A percentile compares a stretch with the other conserved stretches of the same genome.
Evolutionary conservation across 2,113 vertebrate species (phyloP).

Genomic region (Phylloscopus trochilus): DNA sequence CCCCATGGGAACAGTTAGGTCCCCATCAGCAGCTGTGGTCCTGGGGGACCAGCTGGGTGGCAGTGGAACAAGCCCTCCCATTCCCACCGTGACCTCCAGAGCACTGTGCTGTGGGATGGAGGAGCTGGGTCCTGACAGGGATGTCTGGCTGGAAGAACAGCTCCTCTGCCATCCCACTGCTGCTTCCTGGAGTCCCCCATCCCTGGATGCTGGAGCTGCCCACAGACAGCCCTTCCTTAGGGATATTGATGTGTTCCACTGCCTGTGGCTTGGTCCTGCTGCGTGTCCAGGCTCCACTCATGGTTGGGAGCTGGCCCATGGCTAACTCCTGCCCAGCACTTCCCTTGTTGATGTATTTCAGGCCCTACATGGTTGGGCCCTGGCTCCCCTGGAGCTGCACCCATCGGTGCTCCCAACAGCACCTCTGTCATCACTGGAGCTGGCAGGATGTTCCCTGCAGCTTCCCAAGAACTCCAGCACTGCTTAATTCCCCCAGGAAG

Average conservation of each 20-base stretch:
- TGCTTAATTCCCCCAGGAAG: fast-evolving
- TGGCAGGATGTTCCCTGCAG: not conserved
- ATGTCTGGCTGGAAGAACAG: not conserved
- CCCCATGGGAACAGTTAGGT: not conserved
- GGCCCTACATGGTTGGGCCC: not conserved
- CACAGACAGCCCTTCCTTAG: fast-evolving
- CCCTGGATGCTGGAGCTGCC: not conserved
- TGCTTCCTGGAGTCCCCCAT: not conserved
- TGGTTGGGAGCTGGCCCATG: fast-evolving
- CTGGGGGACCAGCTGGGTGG: fast-evolving
- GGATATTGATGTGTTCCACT: fast-evolving
- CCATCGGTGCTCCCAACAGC: fast-evolving
- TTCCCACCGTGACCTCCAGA: fast-evolving
- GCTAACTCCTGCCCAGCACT: not conserved
- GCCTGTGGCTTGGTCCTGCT: fast-evolving
- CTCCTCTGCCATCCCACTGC: not conserved
- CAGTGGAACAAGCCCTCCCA: not conserved
- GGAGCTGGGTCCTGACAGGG: not conserved
- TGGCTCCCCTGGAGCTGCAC: not conserved
- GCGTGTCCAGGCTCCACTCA: fast-evolving
- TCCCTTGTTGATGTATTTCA: not conserved
- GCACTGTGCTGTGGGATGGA: fast-evolving
- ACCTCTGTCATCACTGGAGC: not conserved
- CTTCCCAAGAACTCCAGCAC: not conserved
- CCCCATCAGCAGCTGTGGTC: not conserved